Evolutionary conservation across 2,113 vertebrate species (phyloP), one percentile per base, ranked within the genome.

Genomic region (Mandrillus leucophaeus): DNA sequence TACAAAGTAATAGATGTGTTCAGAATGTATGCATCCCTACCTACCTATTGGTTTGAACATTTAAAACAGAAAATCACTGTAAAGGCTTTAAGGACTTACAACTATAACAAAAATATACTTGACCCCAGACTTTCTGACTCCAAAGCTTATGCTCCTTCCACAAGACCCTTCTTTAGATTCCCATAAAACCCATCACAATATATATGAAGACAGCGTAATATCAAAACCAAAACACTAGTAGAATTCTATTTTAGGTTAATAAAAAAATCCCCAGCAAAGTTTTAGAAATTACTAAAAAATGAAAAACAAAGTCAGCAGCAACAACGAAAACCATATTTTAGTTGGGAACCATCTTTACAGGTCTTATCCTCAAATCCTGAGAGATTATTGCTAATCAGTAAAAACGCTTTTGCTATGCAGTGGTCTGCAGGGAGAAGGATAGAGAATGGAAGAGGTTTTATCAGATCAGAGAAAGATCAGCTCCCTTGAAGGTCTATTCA

Each of bases 391-490:
- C 61, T 59, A 8, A 92, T 94, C 94, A 96, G 68, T 90, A 80
- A 96, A 94, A 96, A 97, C 88, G 93, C 61, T 94, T 98, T 98
- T 98, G 90, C 98, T 96, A 95, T 70, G 43, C 88, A 81, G 55
- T 75, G 57, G 88, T 93, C 85, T 92, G 25, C 66, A 98, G 75
- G 78, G 50, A 18, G 48, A 20, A 16, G 55, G 23, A 90, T 79
- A 79, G 73, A 95, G 89, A 97, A 83, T 40, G n/a, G 64, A 76
- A 92, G 76, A 90, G 93, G 95, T 97, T 97, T 98, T 98, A 99
- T 99, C 98, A 98, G 98, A 98, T 98, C 45, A 90, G 82, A 91
- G 97, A 98, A 99, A 99, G 98, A 98, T 95, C 98, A 98, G 38
- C 87, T 98, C 98, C 95, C 96, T 88, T 66, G 88, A 98, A 98